These are phyloP conservation scores for Anarrhichthys ocellatus DNA, from an alignment of 2,113 vertebrate genomes.

Conservation along the genomic window DNA sequence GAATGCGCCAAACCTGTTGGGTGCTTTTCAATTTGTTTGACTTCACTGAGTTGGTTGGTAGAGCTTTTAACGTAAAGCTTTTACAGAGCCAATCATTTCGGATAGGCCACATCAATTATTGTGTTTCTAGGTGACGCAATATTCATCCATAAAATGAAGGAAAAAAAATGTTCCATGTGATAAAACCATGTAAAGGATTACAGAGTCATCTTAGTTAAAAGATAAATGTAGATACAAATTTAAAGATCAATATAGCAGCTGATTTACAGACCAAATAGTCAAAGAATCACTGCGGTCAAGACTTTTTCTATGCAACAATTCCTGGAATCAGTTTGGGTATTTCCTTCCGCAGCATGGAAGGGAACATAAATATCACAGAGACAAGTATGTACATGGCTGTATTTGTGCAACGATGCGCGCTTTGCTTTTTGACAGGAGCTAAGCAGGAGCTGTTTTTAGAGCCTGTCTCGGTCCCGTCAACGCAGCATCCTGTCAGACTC, in stretches of 20 bases:
- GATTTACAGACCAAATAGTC: not conserved
- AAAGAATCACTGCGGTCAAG: not conserved
- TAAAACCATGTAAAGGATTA: too few relatives aligned
- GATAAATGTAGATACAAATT: too few relatives aligned
- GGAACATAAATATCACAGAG: slow-evolving; percentile 9
- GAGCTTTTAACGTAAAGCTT: not conserved
- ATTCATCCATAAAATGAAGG: too few relatives aligned
- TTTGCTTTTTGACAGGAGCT: slow-evolving; percentile 37
- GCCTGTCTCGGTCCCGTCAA: slow-evolving; percentile 31
- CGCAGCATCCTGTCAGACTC: slow-evolving; percentile 25
- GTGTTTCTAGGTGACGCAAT: too few relatives aligned
- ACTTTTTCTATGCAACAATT: not conserved
- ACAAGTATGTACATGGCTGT: slow-evolving; percentile 6
- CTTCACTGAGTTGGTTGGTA: not conserved
- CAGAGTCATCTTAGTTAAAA: not conserved
- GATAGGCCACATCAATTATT: too few relatives aligned
- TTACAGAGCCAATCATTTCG: too few relatives aligned
- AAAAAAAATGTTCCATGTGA: too few relatives aligned
- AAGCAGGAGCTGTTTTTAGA: slow-evolving; percentile 39
- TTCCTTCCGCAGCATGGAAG: not conserved
- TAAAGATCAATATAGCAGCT: not conserved
- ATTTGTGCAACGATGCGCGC: slow-evolving; percentile 24
- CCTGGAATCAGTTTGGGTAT: not conserved
- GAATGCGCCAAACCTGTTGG: not conserved
- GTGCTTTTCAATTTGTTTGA: not conserved